These are phyloP conservation scores for Rhyzopertha dominica DNA, from an alignment of 1,140 invertebrate species.

Conservation along the genomic window DNA sequence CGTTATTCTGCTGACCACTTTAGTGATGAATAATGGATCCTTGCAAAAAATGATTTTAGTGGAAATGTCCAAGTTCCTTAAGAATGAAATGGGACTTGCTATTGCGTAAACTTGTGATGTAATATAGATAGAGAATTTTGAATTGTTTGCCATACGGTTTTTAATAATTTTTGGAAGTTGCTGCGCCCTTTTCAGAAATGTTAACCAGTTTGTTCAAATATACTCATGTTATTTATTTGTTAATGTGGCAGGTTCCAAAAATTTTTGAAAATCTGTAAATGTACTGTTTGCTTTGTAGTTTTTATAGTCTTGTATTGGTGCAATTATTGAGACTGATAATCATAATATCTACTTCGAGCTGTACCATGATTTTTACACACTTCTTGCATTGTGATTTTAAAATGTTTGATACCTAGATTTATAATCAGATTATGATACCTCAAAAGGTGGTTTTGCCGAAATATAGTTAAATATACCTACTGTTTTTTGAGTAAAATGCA, in stretches of 20 bases:
- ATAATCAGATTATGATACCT: neutral
- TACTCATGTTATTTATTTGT: neutral
- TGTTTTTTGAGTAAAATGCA: too few species aligned
- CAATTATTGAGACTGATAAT: too few species aligned
- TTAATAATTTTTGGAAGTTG: neutral
- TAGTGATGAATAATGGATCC: constrained; percentile 20
- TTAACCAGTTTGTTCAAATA: neutral
- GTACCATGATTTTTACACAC: too few species aligned
- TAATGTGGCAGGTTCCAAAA: neutral
- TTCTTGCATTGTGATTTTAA: too few species aligned
- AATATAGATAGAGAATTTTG: constrained; percentile 6
- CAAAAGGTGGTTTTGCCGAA: neutral
- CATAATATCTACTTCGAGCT: too few species aligned
- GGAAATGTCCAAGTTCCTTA: constrained; percentile 23
- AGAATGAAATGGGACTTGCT: constrained; percentile 23
- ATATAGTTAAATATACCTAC: neutral
- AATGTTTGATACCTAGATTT: neutral
- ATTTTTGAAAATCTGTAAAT: too few species aligned
- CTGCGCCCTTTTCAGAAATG: neutral
- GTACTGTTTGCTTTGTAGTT: too few species aligned
- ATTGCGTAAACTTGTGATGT: neutral
- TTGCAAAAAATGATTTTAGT: constrained; percentile 22
- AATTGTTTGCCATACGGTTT: neutral
- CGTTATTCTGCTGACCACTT: constrained; percentile 12
- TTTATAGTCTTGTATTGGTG: too few species aligned